Base-by-base conservation (phyloP, 2,113 vertebrate species). In the Poeciliopsis turrubarensis region DNA sequence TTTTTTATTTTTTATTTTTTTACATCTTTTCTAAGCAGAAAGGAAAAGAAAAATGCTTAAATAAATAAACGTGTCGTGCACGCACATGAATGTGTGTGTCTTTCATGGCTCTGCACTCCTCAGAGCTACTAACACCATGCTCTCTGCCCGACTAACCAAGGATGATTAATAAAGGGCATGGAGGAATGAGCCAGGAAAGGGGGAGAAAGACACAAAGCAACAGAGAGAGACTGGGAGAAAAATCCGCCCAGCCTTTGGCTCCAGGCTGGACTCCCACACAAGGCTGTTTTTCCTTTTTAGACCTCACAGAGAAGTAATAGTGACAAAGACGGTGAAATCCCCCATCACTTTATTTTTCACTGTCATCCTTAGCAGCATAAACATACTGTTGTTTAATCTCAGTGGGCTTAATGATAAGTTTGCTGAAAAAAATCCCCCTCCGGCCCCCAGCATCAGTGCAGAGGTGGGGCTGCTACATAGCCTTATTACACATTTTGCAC, bases 161-260 rank as follows among this genome's bases (percentile, higher is more conserved):
- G 90, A 89, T 92, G 90, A 93, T 91, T 91, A 91, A 91, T 92
- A 88, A 89, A 90, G 82, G 82, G 73, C 89, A 88, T 60, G 39
- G 69, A 83, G 74, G 81, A 85, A 54, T 0, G 79, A 72, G 73
- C 69, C 83, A 78, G 79, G 19, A 70, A 72, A 60, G 27, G 26
- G 68, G 54, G 72, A 65, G 63, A 74, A 73, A 74, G 34, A 70
- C 60, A 68, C 19, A 70, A 60, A 71, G 8, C 74, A 31, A 70
- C 30, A n/a, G 8, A 57, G 4, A 65, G 61, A 68, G 39, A 11
- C 25, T 44, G 63, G 47, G 26, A 77, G 39, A 62, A 67, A 72
- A 78, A 77, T 83, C 75, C 4, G 75, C 78, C 80, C 73, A 66
- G 84, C 69, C 65, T 89, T 75, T 82, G 68, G 88, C 89, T 87